These are phyloP conservation scores for Willowsia nigromaculata DNA, from an alignment of 2,888 invertebrate genomes.

Conservation along the genomic window DNA sequence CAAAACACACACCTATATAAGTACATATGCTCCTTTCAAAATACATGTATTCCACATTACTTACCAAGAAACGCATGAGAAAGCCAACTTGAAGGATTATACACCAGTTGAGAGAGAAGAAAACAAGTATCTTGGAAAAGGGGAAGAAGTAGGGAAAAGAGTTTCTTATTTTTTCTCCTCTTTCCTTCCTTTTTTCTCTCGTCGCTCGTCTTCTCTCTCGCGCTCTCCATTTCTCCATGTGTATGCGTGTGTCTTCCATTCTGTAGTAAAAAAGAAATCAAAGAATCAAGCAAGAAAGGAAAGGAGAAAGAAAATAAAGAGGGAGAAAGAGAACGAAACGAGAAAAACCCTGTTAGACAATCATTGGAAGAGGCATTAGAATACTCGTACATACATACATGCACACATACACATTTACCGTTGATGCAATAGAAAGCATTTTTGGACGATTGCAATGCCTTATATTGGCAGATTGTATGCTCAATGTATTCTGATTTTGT, in stretches of 20 bases:
- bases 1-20: background rate
- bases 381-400: background rate
- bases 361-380: slow-evolving; percentile 56
- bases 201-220: background rate
- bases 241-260: background rate
- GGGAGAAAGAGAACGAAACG: slow-evolving; percentile 16
- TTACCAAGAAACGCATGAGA: slow-evolving; percentile 25
- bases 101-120: slow-evolving; percentile 48
- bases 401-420: background rate
- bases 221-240: background rate
- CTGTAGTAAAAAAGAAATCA: slow-evolving; percentile 49
- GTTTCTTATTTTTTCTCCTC: slow-evolving; percentile 52
- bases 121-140: slow-evolving; percentile 1
- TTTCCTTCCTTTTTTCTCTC: slow-evolving; percentile 5
- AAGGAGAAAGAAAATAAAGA: slow-evolving; percentile 10
- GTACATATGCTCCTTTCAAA: background rate
- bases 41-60: background rate
- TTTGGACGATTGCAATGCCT: background rate
- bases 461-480: background rate
- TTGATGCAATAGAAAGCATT: background rate
- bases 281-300: slow-evolving; percentile 45
- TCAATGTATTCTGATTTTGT: background rate
- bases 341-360: slow-evolving; percentile 56
- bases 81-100: slow-evolving; percentile 67
- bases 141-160: slow-evolving; percentile 28